Percentiles rank a stretch among this genome's conserved stretches.
These are phyloP conservation scores for Ailurus styani DNA, from an alignment of 2,113 vertebrate species.

Conservation along the genomic window DNA sequence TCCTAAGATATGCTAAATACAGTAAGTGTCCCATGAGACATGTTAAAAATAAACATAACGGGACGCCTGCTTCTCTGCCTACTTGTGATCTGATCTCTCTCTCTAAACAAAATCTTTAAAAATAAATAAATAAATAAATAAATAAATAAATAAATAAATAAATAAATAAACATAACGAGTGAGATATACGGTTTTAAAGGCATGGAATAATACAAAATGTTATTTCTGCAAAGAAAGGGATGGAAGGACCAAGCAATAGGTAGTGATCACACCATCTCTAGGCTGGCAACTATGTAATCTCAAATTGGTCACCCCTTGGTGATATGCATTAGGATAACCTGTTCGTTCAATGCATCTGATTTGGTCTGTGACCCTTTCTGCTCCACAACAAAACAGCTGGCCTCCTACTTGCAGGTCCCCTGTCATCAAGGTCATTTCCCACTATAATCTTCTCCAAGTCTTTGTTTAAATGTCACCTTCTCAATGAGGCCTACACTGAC, in stretches of 20 bases:
- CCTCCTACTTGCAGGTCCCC: not conserved
- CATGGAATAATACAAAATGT: not conserved
- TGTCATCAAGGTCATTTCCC: not conserved
- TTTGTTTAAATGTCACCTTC: slow-evolving; percentile 14
- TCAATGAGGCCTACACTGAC: not conserved
- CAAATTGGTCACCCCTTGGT: not conserved
- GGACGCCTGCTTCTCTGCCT: too few species aligned
- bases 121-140: too few species aligned
- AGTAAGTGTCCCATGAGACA: not conserved
- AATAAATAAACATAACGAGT: not conserved
- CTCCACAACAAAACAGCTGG: not conserved
- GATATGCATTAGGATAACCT: not conserved
- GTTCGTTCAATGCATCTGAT: not conserved
- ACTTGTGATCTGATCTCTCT: too few species aligned
- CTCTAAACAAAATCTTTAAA: too few species aligned
- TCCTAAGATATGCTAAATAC: not conserved
- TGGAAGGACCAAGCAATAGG: not conserved
- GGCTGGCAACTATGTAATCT: not conserved
- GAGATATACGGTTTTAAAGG: not conserved
- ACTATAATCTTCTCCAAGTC: not conserved
- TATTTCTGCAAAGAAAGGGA: not conserved
- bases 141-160: too few species aligned
- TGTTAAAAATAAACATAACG: not conserved
- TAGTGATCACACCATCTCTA: too few species aligned
- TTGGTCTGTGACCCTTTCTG: not conserved